A percentile compares a stretch with the other conserved stretches of the same genome.
phyloP scores from a whole-genome alignment of 1,140 invertebrate genomes.

The Brachionus angularis region DNA sequence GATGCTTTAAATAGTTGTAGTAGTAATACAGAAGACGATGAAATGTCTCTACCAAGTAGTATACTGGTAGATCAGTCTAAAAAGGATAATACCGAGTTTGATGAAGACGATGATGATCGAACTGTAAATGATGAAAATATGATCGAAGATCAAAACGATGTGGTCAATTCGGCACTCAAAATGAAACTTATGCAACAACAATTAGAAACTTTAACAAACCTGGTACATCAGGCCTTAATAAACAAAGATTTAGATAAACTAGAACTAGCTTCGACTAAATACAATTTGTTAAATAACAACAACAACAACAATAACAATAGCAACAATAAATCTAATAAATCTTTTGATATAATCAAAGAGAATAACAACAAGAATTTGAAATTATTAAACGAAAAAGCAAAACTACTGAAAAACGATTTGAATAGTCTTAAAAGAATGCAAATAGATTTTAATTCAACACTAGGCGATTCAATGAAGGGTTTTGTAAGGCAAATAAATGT shows the following conservation, averaged over 20 bases:
- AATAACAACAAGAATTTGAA: slow-evolving; percentile 58
- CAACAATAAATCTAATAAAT: too few species aligned
- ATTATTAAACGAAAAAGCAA: slow-evolving; percentile 78
- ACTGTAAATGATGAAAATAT: slow-evolving; percentile 35
- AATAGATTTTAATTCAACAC: slow-evolving; percentile 79
- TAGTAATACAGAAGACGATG: neutral
- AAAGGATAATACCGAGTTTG: neutral
- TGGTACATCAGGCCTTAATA: slow-evolving; percentile 28
- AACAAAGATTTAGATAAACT: slow-evolving; percentile 31
- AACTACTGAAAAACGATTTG: slow-evolving; percentile 80
- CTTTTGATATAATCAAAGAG: neutral
- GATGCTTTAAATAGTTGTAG: too few species aligned
- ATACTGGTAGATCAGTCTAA: neutral
- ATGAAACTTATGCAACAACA: slow-evolving; percentile 39
- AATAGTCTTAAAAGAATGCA: slow-evolving; percentile 79
- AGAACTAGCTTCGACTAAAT: too few species aligned
- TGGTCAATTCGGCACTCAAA: neutral
- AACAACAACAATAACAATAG: too few species aligned
- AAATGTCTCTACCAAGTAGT: slow-evolving; percentile 16
- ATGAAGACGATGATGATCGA: slow-evolving; percentile 13
- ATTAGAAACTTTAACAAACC: slow-evolving; percentile 26
- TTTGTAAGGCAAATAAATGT: slow-evolving; percentile 62
- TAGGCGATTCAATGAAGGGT: slow-evolving; percentile 82
- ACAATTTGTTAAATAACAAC: too few species aligned
- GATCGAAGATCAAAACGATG: neutral